These are phyloP conservation scores for Selenia dentaria DNA, from an alignment of 2,888 invertebrate species.

Conservation along the genomic window DNA sequence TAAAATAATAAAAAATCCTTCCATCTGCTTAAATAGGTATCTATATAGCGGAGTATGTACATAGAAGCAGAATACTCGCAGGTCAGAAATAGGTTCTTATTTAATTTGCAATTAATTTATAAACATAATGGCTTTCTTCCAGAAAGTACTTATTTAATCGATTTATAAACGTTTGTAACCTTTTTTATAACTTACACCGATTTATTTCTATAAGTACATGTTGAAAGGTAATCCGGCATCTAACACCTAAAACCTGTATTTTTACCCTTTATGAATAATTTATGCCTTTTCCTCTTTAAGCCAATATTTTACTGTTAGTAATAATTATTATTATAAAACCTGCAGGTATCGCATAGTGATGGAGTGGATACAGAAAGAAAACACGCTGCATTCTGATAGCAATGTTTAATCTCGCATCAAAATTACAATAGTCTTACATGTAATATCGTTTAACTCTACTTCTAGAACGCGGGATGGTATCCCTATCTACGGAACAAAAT, in stretches of 20 bases:
- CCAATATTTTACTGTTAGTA: too few relatives aligned
- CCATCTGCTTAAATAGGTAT: too few relatives aligned
- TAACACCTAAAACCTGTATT: conserved; percentile 8
- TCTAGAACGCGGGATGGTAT: conserved; percentile 21
- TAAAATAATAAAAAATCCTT: too few relatives aligned
- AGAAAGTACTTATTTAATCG: conserved; percentile 36
- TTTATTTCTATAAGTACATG: conserved; percentile 27
- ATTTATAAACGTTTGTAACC: conserved; percentile 16
- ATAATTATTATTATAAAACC: too few relatives aligned
- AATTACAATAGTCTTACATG: conserved; percentile 58
- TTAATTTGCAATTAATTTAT: conserved; percentile 7
- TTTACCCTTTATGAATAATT: too few relatives aligned
- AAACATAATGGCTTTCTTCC: conserved; percentile 31
- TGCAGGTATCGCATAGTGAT: too few relatives aligned
- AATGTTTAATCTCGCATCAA: conserved; percentile 71
- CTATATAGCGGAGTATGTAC: too few relatives aligned
- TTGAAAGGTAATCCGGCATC: conserved; percentile 26
- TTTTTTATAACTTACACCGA: conserved; percentile 6
- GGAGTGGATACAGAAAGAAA: too few relatives aligned
- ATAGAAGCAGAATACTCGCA: too few relatives aligned
- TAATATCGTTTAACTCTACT: conserved; percentile 30
- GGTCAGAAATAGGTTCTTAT: not conserved
- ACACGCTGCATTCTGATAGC: conserved; percentile 42
- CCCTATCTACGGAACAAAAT: not conserved
- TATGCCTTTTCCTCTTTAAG: too few relatives aligned